Base-by-base conservation (phyloP, 2,113 vertebrate species). In the Rhinopomastus cyanomelas region DNA sequence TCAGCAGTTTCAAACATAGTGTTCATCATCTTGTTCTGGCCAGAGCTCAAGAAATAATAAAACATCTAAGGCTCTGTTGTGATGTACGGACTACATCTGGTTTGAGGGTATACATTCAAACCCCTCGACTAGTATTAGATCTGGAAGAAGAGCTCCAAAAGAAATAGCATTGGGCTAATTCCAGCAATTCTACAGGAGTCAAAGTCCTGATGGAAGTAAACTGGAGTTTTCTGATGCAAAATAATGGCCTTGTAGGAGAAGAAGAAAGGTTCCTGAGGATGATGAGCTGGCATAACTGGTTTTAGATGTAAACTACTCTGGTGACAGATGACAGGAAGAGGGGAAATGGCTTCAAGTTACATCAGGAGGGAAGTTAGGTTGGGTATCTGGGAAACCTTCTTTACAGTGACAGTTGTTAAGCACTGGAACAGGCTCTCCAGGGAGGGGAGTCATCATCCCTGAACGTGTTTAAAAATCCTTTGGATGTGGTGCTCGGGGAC, bases 1-100 rank as follows among this genome's bases (percentile, higher is more conserved):
- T 93, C 94, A 96, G 94, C 90, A 94, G 82, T 95, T 97, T 97
- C 92, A 94, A 96, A 95, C 48, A 86, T 53, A 81, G 42, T 90
- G 81, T 93, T 96, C 95, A 96, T 97, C 92, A 96, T 94, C n/a
- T 91, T 71, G 80, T 79, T 85, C 94, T 91, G 88, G 65, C 56
- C 85, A 75, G 62, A 94, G 72, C 62, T 89, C 85, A 94, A 94
- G 71, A 95, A 89, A 94, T 85, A 95, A 90, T 88, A 95, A 95
- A 96, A 85, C 89, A 97, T 86, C 93, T 93, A 91, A 96, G 77
- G 77, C 71, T 94, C 78, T 91, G 19, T 94, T 95, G 96, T 97
- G 95, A 96, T 93, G 26, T 94, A 95, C 4, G 2, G 88, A 77
- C 89, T 94, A 78, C 34, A 93, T 81, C 75, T 89, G 93, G 73